Evolutionary conservation across 2,888 invertebrate species (phyloP).

Genomic region (Catocala fraxini): DNA sequence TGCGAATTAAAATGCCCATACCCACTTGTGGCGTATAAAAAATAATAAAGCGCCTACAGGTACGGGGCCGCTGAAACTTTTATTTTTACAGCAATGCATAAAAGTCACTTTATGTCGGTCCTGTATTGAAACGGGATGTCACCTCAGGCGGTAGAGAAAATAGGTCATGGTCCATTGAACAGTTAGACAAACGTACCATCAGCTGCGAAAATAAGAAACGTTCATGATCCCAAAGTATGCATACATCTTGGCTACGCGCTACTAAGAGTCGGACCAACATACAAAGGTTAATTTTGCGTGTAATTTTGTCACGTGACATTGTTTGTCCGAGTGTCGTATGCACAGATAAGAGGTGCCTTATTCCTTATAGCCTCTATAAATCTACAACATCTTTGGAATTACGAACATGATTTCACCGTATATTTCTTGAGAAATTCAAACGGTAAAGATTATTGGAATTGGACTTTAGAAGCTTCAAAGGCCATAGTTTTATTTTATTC

Average conservation of each 20-base stretch:
- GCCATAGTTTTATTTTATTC: no score
- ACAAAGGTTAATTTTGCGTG: slow-evolving; percentile 1
- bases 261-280: slow-evolving; percentile 1
- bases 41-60: slow-evolving; percentile 51
- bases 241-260: neutral
- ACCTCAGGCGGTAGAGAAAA: slow-evolving; percentile 62
- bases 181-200: slow-evolving; percentile 51
- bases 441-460: no score
- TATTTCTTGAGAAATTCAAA: no score
- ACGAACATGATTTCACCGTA: no score
- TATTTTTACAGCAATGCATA: slow-evolving; percentile 64
- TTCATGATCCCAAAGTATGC: slow-evolving; percentile 9
- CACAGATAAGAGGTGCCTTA: neutral
- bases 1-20: slow-evolving; percentile 39
- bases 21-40: slow-evolving; percentile 47
- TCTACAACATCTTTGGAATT: no score
- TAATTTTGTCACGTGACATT: slow-evolving; percentile 1
- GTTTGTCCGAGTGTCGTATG: neutral
- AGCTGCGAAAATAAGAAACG: slow-evolving; percentile 28
- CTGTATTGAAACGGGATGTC: slow-evolving; percentile 68
- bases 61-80: slow-evolving; percentile 51
- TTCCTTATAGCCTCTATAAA: neutral
- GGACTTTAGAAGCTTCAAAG: no score
- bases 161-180: slow-evolving; percentile 77
- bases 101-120: slow-evolving; percentile 59